Percentiles rank a stretch among this genome's conserved stretches.
phyloP scores from a whole-genome alignment of 2,888 invertebrate genomes.

The Platycnemis pennipes region DNA sequence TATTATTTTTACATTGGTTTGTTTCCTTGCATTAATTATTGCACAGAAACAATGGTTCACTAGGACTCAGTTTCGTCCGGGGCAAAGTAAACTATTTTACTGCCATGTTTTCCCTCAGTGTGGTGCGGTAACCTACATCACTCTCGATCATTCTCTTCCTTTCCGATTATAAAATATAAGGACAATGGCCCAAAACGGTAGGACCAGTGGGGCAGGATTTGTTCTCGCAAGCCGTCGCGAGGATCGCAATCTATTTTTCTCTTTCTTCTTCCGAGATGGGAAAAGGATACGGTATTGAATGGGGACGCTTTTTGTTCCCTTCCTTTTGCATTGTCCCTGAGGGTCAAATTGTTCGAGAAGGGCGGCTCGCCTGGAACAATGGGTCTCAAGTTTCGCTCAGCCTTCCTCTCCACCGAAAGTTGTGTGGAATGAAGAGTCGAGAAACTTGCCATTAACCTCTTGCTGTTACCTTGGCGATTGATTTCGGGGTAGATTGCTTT shows the following conservation, averaged over 20 bases:
- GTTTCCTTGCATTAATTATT: no score
- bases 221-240: background rate
- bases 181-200: background rate
- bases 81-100: no score
- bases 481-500: background rate
- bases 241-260: background rate
- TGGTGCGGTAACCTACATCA: no score
- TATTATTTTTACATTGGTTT: no score
- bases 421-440: background rate
- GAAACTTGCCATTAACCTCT: background rate
- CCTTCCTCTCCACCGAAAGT: background rate
- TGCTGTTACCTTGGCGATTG: background rate
- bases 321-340: background rate
- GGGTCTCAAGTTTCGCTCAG: background rate
- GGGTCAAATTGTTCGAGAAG: background rate
- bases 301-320: background rate
- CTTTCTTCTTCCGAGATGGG: background rate
- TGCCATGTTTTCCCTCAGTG: no score
- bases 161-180: background rate
- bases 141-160: background rate
- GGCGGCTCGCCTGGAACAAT: background rate
- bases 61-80: no score
- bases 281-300: background rate
- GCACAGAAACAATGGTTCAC: no score
- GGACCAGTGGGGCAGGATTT: background rate